Evolutionary conservation across 2,113 vertebrate species (phyloP), one percentile per base, ranked within the genome.

Genomic region (Ceyx melanurus): DNA sequence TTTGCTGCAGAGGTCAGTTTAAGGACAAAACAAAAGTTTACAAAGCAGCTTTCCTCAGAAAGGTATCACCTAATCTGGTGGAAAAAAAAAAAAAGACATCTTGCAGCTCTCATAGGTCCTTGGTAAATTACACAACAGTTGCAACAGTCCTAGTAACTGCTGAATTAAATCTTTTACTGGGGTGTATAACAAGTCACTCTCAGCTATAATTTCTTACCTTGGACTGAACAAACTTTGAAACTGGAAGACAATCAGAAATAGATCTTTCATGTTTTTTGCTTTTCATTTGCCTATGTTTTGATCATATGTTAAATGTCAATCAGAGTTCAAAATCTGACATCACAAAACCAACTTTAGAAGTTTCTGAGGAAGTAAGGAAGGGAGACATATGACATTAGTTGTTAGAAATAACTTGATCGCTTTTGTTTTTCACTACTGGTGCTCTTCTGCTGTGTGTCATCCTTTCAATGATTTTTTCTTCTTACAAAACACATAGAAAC

Each of bases 271-370:
- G 45, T 79, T 10, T 76, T 79, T 68, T 81, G 15, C 16, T 89
- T 93, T 85, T 65, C 7, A 33, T 82, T 87, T 76, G 19, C 64
- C 29, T 91, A 31, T 14, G 37, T 87, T 91, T 89, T 89, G 25
- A 76, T 85, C 42, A 9, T 18, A 25, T 25, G 14, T 58, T 68
- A 79, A 87, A 74, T 83, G 83, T 70, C 72, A 82, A 73, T 50
- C 71, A 84, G 48, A 84, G 87, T 87, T 93, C 85, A 85, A 92
- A 79, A 87, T 54, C 50, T 82, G 67, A 82, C 57, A 62, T 89
- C 81, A 68, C 68, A 53, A 93, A 94, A 53, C 6, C 26, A 84
- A 28, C 37, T 11, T 65, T 51, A 25, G 29, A 15, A 60, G 13
- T 57, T 92, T 68, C 82, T 76, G 50, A 91, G 42, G 23, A 79